Conservation (phyloP, 2,888 invertebrate genomes). For the Carpatolechia fugitivella region DNA sequence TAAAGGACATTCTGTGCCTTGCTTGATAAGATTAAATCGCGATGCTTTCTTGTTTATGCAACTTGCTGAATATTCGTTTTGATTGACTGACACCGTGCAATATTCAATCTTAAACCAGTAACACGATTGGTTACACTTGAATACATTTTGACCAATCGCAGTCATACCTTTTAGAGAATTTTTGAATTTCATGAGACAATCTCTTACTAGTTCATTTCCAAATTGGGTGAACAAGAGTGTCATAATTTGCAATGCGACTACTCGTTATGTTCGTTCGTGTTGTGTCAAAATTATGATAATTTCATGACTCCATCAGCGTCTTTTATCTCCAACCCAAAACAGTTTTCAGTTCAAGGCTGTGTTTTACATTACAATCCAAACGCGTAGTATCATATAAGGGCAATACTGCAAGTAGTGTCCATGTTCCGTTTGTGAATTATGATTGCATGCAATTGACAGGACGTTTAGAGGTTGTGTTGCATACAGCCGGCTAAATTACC, state of each 20-base stretch:
- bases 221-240: background rate
- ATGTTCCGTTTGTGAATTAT: slow-evolving; percentile 1
- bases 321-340: background rate
- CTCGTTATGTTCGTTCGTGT: slow-evolving; percentile 19
- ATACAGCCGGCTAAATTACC: background rate
- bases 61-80: no score
- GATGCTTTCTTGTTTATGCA: no score
- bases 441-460: slow-evolving; percentile 7
- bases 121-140: no score
- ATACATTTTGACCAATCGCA: no score
- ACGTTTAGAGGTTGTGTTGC: background rate
- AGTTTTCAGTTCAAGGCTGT: background rate
- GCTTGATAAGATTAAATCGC: no score
- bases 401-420: background rate
- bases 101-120: no score
- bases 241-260: background rate
- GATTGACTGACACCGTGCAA: no score
- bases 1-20: no score
- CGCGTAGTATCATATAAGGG: background rate
- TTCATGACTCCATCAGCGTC: background rate
- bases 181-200: background rate
- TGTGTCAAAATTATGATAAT: background rate
- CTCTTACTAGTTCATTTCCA: background rate
- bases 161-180: background rate
- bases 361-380: background rate